Percentiles rank a stretch among this genome's conserved stretches.
Conservation (phyloP, 53 echinoderm and acorn worm species). For the Glandiceps talaboti region DNA sequence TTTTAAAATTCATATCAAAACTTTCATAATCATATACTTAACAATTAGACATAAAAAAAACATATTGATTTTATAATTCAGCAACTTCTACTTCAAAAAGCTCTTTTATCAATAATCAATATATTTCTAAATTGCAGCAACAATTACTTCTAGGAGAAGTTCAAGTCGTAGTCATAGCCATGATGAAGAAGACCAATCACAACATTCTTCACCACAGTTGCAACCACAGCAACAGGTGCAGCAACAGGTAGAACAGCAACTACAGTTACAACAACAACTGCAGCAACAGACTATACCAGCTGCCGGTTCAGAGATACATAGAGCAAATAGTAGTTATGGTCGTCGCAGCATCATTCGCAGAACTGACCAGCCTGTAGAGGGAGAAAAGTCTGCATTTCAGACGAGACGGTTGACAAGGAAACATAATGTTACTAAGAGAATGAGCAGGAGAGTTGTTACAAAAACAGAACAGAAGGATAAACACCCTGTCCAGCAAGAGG, state of each 20-base stretch:
- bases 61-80: too few species aligned
- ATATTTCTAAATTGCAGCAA: conserved; percentile 51
- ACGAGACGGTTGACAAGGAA: neutral
- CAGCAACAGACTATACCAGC: too few species aligned
- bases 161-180: conserved; percentile 21
- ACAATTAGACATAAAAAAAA: too few species aligned
- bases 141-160: conserved; percentile 65
- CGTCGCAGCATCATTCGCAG: neutral
- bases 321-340: neutral
- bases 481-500: neutral
- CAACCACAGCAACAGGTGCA: too few species aligned
- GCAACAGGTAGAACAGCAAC: too few species aligned
- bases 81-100: too few species aligned
- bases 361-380: neutral
- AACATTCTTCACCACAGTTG: neutral
- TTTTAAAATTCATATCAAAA: too few species aligned
- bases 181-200: neutral
- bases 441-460: neutral
- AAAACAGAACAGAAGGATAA: neutral
- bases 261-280: too few species aligned
- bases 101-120: too few species aligned
- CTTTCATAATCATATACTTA: too few species aligned
- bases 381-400: neutral
- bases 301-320: neutral
- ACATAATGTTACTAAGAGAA: neutral